Base-by-base conservation (phyloP, 2,797 vertebrate species). In the Hippoglossus hippoglossus region DNA sequence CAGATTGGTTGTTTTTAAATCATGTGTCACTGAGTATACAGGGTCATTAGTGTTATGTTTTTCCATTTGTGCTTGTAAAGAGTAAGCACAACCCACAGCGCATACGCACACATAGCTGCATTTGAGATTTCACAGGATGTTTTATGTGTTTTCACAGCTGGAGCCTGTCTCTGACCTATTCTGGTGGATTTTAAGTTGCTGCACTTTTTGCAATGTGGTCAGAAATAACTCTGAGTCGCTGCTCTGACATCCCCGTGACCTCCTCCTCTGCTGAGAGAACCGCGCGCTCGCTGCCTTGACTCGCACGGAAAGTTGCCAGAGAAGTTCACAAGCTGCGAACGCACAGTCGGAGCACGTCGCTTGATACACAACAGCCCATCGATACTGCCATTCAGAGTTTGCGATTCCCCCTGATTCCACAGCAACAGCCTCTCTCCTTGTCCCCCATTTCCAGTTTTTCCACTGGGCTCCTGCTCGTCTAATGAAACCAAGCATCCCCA, bases 371-470 rank as follows among this genome's bases (percentile, higher is more conserved):
- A 16, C 84, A 83, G 77, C 57, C 76, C 67, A 50, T 41, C 2
- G 18, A 82, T 64, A 72, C 53, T 59, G 63, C 28, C 73, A 61
- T 79, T 86, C 71, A 57, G 28, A 86, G 79, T 83, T 85, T 87
- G 83, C 63, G 69, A 65, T 80, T 75, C 81, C 76, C 71, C 74
- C 64, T 64, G 34, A 84, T 86, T 86, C 88, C 86, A 82, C 84
- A 59, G 75, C 76, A 77, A 83, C 79, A 77, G 82, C 61, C 67
- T 77, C 74, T 21, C 58, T 44, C 3, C 78, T 55, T 53, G 57
- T 49, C 66, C 67, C 55, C 73, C 25, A 63, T 39, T 67, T 19
- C 64, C 55, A 63, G 39, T 54, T 81, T 87, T 90, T 89, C 87
- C 86, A 77, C 18, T 55, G 66, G 51, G 64, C 77, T 83, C 66